Percentiles rank a stretch among this genome's conserved stretches.
These are phyloP conservation scores for Orcinus orca DNA, from an alignment of 2,113 vertebrate species.

Conservation along the genomic window DNA sequence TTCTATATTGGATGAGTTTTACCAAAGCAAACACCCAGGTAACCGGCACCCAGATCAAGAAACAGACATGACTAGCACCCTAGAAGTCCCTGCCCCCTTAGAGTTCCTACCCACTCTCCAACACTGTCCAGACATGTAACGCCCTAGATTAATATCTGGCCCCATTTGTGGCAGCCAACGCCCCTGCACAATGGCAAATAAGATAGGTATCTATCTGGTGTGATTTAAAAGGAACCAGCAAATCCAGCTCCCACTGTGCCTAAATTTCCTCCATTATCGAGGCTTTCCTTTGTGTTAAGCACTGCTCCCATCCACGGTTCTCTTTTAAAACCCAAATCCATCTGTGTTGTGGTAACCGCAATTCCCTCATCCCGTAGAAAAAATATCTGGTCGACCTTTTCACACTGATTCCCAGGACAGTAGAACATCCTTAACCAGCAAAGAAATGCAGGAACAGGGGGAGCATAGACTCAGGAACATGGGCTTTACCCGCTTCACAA, in stretches of 20 bases:
- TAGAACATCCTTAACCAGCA: neutral
- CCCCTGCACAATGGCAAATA: neutral
- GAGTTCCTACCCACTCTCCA: neutral
- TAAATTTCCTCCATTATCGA: constrained; percentile 30
- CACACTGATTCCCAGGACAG: neutral
- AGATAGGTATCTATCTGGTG: constrained; percentile 49
- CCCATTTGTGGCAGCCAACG: neutral
- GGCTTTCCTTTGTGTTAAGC: constrained; percentile 44
- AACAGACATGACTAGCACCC: neutral
- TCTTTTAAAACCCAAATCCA: constrained; percentile 62
- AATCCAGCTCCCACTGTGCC: constrained; percentile 24
- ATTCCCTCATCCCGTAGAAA: neutral
- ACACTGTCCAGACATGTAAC: neutral
- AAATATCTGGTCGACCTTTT: constrained; percentile 35
- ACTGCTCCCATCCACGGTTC: neutral
- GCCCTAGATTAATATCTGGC: constrained; percentile 1
- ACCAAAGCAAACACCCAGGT: neutral
- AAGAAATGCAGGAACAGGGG: neutral
- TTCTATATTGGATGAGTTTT: constrained; percentile 32
- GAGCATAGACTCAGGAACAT: neutral
- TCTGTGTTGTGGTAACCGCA: constrained; percentile 13
- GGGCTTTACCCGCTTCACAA: neutral
- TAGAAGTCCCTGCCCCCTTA: neutral
- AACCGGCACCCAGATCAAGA: neutral
- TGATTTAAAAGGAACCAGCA: constrained; percentile 54